Percentiles rank a stretch among this genome's conserved stretches.
Conservation (phyloP, 2,113 vertebrate species). For the Lagenorhynchus albirostris region DNA sequence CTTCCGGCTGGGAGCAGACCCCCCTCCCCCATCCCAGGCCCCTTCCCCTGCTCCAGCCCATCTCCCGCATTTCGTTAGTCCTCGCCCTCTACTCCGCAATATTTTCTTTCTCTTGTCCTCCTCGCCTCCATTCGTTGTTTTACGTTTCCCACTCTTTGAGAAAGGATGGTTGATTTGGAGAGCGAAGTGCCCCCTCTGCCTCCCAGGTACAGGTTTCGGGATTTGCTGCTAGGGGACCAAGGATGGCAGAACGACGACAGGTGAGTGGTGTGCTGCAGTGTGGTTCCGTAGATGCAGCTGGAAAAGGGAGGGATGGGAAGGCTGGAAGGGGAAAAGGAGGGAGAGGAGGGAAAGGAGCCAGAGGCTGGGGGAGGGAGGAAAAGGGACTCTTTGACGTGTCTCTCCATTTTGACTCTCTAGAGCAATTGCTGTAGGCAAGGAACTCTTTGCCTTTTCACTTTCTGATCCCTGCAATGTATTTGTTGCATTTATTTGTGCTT, state of each 20-base stretch:
- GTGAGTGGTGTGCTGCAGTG: constrained; percentile 71
- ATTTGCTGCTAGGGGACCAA: constrained; percentile 94
- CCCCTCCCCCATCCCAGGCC: background rate
- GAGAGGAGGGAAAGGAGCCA: background rate
- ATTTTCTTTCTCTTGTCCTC: background rate
- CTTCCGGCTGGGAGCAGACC: constrained; percentile 49
- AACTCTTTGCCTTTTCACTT: constrained; percentile 1
- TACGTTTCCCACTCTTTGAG: constrained; percentile 9
- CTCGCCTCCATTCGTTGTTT: background rate
- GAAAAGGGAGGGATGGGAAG: background rate
- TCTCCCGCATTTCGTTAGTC: rapidly evolving
- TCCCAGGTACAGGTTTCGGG: constrained; percentile 92
- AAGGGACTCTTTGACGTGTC: background rate
- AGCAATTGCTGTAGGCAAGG: background rate
- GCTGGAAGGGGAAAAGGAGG: background rate
- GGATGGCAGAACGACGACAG: constrained; percentile 93
- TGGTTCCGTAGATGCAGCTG: background rate
- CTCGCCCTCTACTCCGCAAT: background rate
- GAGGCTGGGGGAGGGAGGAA: background rate
- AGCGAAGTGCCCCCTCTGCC: constrained; percentile 93
- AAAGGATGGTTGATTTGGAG: constrained; percentile 89
- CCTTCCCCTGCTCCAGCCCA: background rate
- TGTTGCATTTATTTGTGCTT: background rate
- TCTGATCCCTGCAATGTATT: background rate
- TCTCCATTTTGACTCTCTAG: constrained; percentile 66